A percentile compares a stretch with the other conserved stretches of the same genome.
Conservation (phyloP, 1,140 invertebrate genomes). For the Pseudomyrmex gracilis region DNA sequence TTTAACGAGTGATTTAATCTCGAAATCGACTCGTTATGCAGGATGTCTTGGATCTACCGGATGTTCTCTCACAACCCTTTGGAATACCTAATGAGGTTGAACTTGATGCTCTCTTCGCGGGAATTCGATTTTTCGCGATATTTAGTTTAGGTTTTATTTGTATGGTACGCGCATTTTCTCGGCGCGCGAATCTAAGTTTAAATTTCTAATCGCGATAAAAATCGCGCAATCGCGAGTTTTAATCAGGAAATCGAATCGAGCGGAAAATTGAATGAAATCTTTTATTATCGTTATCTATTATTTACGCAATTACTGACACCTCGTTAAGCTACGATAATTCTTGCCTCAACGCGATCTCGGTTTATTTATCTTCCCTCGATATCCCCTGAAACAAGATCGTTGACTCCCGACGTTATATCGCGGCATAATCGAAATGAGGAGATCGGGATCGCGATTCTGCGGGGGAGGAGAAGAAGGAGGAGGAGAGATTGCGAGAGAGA, state of each 20-base stretch:
- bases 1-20: conserved; percentile 37
- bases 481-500: not conserved
- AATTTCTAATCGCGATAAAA: too few relatives aligned
- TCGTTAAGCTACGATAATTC: not conserved
- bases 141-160: too few relatives aligned
- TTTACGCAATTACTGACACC: not conserved
- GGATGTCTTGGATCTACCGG: not conserved
- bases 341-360: not conserved
- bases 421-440: conserved; percentile 7
- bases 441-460: conserved; percentile 18
- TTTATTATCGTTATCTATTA: too few relatives aligned
- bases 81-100: not conserved
- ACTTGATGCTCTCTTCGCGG: not conserved
- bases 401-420: conserved; percentile 27
- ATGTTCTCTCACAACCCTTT: not conserved
- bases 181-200: too few relatives aligned
- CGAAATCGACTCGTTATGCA: conserved; percentile 19
- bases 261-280: too few relatives aligned
- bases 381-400: conserved; percentile 10
- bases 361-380: not conserved
- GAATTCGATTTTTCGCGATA: not conserved
- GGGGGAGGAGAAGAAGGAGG: not conserved
- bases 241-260: too few relatives aligned
- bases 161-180: too few relatives aligned
- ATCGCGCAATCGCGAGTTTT: too few relatives aligned